Evolutionary conservation across 2,888 invertebrate species (phyloP).

Genomic region (Baronia brevicornis): DNA sequence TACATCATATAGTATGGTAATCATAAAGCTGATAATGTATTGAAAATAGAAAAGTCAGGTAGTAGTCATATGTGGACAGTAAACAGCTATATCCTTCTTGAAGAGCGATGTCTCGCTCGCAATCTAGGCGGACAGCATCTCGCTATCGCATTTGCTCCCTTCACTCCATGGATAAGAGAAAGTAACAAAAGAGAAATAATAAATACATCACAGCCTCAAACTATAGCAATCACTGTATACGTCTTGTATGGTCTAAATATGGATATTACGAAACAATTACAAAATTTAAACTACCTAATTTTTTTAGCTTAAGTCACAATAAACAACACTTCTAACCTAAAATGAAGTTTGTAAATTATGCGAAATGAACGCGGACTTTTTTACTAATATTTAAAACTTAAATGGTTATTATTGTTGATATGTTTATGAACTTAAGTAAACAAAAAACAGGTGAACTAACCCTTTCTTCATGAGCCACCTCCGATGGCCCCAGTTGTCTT

Average conservation of each 20-base stretch:
- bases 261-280: conserved; percentile 15
- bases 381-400: neutral
- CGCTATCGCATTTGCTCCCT: conserved; percentile 58
- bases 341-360: conserved; percentile 2
- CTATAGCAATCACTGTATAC: conserved; percentile 36
- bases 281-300: conserved; percentile 1
- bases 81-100: conserved; percentile 32
- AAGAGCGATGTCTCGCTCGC: conserved; percentile 53
- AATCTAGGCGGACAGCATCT: conserved; percentile 26
- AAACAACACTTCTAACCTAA: conserved; percentile 14
- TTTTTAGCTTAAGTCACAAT: conserved; percentile 7
- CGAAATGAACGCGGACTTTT: conserved; percentile 4
- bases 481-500: conserved; percentile 63
- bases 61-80: conserved; percentile 15
- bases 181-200: conserved; percentile 73
- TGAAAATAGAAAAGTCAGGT: conserved; percentile 15
- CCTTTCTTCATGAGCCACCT: conserved; percentile 75
- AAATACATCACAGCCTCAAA: conserved; percentile 56
- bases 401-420: conserved; percentile 11
- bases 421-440: conserved; percentile 22
- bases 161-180: conserved; percentile 71
- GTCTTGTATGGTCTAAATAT: conserved; percentile 25
- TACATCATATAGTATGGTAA: conserved; percentile 8
- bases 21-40: conserved; percentile 8
- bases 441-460: conserved; percentile 68